Base-by-base conservation (phyloP, 2,888 invertebrate species). In the Drosophila prostipennis region DNA sequence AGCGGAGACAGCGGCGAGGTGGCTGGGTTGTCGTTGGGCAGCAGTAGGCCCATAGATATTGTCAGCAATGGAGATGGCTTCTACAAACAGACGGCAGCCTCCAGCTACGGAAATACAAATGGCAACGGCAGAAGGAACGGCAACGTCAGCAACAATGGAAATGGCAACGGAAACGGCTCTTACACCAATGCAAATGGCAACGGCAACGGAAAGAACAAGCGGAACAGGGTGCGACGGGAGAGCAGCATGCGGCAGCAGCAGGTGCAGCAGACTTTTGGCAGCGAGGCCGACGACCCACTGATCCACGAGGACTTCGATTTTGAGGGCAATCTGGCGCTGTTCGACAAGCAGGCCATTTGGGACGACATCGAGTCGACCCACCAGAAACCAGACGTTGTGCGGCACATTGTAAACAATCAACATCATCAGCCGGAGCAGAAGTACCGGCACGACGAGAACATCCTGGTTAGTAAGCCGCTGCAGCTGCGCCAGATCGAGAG, bases 321-420 rank as follows among this genome's bases (percentile, higher is more conserved):
- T 93, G 98, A 98, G 91, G 97, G 97, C 76, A 98, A 98, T 93
- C 93, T 98, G 59, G 97, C 97, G 23, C 93, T 98, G 51, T 98
- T 98, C 92, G 96, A 98, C 92, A 98, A 98, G 92, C 93, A 94
- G 92, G 96, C 96, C 26, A 93, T 96, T 52, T 96, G 95, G 94
- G 94, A 96, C 85, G 94, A 96, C 91, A 94, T 96, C 51, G 94
- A 95, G 87, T 91, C 92, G 83, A 81, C 81, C 13, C 78, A 78
- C 29, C 87, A 84, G 8, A 85, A 85, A 16, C 74, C 80, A 2
- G 76, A 87, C 80, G 92, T 94, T 34, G 93, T 95, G 63, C 88
- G 90, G 19, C 88, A 89, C 61, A 76, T 86, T 0, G 79, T 79
- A 82, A 87, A 87, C 61, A 89, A 82, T 51, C 89, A 89, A 51